phyloP scores from a whole-genome alignment of 2,888 invertebrate species.

The Lepidocyrtoides sp. region DNA sequence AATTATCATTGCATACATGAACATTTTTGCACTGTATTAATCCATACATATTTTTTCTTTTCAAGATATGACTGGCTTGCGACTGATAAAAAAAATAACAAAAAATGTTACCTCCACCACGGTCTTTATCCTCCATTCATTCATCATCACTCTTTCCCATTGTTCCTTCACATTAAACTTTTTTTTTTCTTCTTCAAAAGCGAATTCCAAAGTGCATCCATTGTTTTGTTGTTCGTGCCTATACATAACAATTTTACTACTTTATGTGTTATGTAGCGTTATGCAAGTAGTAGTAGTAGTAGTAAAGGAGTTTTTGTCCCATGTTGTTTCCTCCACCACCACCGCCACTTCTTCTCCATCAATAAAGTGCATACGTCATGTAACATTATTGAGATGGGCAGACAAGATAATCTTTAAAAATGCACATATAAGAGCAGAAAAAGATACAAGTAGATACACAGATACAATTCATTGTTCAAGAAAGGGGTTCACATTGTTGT shows the following conservation, averaged over 20 bases:
- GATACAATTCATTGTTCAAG: constrained; percentile 59
- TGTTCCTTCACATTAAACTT: constrained; percentile 59
- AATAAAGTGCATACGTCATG: constrained; percentile 69
- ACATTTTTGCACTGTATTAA: background rate
- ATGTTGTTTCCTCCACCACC: background rate
- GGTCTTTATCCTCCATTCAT: constrained; percentile 54
- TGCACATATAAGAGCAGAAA: background rate
- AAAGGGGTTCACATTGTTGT: constrained; percentile 41
- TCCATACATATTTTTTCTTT: background rate
- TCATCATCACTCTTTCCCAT: constrained; percentile 55
- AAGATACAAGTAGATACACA: background rate
- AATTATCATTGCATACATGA: background rate
- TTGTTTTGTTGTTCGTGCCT: constrained; percentile 43
- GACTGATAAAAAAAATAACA: background rate
- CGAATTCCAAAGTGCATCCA: constrained; percentile 69
- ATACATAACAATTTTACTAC: constrained; percentile 31
- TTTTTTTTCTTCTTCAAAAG: constrained; percentile 25
- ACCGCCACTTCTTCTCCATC: constrained; percentile 21
- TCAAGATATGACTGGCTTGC: background rate
- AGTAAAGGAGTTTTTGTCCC: too few species aligned
- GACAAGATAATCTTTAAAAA: constrained; percentile 42
- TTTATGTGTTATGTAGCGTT: background rate
- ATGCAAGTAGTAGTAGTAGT: background rate
- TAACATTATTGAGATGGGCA: constrained; percentile 57
- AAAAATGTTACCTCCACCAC: background rate